Evolutionary conservation across 2,113 vertebrate genomes (phyloP).

Genomic region (Anhinga anhinga): DNA sequence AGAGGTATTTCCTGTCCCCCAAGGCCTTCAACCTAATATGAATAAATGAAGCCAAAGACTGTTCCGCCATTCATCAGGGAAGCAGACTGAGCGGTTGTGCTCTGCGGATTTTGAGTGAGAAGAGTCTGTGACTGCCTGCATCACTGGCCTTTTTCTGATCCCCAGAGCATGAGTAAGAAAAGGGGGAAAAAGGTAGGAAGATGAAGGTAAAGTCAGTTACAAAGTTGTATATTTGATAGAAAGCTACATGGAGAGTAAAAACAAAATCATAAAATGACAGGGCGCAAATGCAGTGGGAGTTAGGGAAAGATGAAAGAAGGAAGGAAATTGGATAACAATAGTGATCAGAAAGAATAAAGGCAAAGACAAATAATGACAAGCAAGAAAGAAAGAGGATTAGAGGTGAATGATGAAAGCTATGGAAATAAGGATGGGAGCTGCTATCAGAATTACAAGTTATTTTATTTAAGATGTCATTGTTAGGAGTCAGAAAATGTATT

Average conservation of each 20-base stretch:
- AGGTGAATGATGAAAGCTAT: constrained; percentile 64
- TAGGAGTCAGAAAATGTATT: background rate
- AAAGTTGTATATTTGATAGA: constrained; percentile 30
- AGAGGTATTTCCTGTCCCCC: background rate
- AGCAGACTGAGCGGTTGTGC: background rate
- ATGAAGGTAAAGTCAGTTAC: constrained; percentile 59
- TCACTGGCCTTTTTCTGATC: background rate
- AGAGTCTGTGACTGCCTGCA: background rate
- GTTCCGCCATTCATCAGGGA: background rate
- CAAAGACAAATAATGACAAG: constrained; percentile 61
- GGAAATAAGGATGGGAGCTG: constrained; percentile 47
- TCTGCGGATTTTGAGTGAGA: background rate
- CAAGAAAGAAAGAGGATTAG: constrained; percentile 41
- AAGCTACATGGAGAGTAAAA: constrained; percentile 33
- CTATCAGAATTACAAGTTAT: constrained; percentile 4
- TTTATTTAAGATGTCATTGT: constrained; percentile 20
- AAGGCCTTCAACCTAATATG: background rate
- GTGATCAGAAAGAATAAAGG: constrained; percentile 56
- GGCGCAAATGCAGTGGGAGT: constrained; percentile 24
- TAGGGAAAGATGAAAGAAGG: constrained; percentile 59
- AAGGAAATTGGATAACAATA: constrained; percentile 66
- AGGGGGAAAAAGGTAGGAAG: background rate
- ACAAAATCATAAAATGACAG: constrained; percentile 45
- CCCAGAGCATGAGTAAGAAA: background rate
- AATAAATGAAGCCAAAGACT: background rate